Percentiles rank a stretch among this genome's conserved stretches.
phyloP scores from a whole-genome alignment of 2,113 vertebrate genomes.

The Sebastes schlegelii region DNA sequence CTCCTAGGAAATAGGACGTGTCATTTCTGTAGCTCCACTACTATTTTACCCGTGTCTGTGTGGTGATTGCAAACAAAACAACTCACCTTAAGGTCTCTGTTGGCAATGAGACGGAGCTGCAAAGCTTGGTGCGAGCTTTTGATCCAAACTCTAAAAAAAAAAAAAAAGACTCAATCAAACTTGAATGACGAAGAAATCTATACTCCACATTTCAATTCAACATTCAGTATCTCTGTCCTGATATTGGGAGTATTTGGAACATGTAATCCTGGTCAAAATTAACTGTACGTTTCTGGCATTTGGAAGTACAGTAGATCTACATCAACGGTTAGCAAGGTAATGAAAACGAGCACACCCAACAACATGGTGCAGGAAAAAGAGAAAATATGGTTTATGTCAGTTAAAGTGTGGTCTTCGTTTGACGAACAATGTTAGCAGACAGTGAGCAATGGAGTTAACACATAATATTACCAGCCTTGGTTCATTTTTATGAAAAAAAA shows the following conservation, averaged over 20 bases:
- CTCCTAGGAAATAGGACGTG: neutral
- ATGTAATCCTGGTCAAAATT: neutral
- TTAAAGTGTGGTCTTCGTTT: no score
- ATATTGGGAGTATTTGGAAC: neutral
- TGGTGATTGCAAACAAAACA: neutral
- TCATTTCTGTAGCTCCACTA: neutral
- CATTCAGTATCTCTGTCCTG: neutral
- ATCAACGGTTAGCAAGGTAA: no score
- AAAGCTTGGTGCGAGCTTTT: constrained; percentile 83
- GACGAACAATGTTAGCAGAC: no score
- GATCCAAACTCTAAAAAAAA: constrained; percentile 84
- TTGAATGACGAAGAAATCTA: neutral
- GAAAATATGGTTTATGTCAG: no score
- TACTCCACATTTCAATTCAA: neutral
- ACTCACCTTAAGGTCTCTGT: constrained; percentile 89
- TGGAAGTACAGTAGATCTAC: neutral
- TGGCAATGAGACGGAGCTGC: constrained; percentile 83
- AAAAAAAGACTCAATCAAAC: constrained; percentile 16
- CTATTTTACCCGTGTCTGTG: neutral
- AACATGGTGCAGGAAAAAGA: no score
- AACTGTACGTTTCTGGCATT: neutral
- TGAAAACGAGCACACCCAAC: no score
- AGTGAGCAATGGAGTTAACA: no score
- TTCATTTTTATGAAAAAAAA: no score
- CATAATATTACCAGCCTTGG: no score